Conservation (phyloP, 2,113 vertebrate genomes). For the Nothocercus nigrocapillus region DNA sequence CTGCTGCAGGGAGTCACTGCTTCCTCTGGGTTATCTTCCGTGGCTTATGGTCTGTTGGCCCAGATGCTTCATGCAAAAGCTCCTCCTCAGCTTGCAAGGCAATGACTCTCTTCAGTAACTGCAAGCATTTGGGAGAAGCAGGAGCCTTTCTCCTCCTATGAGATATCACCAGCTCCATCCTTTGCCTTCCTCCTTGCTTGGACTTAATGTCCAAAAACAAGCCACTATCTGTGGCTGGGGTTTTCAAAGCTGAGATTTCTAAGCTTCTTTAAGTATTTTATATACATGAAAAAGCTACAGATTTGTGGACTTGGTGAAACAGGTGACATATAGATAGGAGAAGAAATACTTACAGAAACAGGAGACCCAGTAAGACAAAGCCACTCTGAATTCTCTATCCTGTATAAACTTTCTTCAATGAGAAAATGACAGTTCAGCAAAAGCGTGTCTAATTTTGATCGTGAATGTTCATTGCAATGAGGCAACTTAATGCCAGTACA, state of each 20-base stretch:
- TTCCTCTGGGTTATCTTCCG: no score
- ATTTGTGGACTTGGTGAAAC: neutral
- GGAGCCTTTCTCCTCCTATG: no score
- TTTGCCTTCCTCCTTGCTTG: no score
- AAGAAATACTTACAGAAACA: accelerated
- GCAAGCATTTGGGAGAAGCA: no score
- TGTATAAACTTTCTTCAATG: neutral
- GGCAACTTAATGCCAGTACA: neutral
- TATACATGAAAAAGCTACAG: neutral
- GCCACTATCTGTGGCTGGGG: no score
- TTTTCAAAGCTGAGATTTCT: neutral
- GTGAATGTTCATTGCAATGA: neutral
- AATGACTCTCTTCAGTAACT: no score
- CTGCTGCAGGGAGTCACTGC: no score
- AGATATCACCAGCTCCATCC: no score
- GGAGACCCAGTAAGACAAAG: neutral
- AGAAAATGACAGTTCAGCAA: neutral
- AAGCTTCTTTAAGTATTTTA: accelerated
- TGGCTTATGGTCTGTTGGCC: no score
- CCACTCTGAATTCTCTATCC: neutral
- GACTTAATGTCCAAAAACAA: no score
- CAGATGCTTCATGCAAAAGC: no score
- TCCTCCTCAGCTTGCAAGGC: no score
- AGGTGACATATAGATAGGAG: neutral
- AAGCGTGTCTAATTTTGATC: neutral